Evolutionary conservation across 2,113 vertebrate species (phyloP).

Genomic region (Electrona antarctica): DNA sequence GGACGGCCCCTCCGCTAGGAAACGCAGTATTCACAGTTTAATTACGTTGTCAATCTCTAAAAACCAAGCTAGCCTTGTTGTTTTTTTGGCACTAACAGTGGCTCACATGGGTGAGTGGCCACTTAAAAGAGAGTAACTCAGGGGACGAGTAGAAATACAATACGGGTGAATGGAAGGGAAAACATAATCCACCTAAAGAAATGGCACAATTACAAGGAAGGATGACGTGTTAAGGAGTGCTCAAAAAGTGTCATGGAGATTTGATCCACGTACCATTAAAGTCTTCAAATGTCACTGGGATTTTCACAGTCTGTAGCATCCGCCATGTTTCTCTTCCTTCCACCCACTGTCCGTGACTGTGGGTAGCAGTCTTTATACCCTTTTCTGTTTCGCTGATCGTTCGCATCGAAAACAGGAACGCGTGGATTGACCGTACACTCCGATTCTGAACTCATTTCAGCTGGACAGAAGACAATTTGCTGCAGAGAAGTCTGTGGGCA

Average conservation of each 20-base stretch:
- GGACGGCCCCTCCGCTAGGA: constrained; percentile 58
- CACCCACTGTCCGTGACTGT: constrained; percentile 50
- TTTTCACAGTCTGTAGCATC: constrained; percentile 59
- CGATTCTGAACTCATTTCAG: constrained; percentile 45
- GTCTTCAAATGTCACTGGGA: constrained; percentile 36
- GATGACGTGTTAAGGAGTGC: constrained; percentile 40
- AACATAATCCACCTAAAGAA: constrained; percentile 35
- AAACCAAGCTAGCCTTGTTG: constrained; percentile 68
- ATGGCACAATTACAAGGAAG: constrained; percentile 23
- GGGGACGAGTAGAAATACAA: constrained; percentile 28
- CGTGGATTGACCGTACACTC: constrained; percentile 35
- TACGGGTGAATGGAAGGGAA: constrained; percentile 43
- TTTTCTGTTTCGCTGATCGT: constrained; percentile 38
- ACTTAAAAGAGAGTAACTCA: constrained; percentile 57
- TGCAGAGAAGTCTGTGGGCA: constrained; percentile 32
- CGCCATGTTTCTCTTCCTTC: constrained; percentile 21
- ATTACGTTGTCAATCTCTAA: constrained; percentile 65
- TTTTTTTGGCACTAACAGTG: constrained; percentile 79
- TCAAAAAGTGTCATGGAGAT: constrained; percentile 4
- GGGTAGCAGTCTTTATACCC: constrained; percentile 39
- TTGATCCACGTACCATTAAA: constrained; percentile 33
- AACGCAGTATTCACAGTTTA: constrained; percentile 75
- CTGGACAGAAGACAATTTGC: constrained; percentile 13
- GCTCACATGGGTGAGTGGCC: constrained; percentile 65
- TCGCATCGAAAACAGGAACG: constrained; percentile 36